Conservation (phyloP, 2,888 invertebrate genomes). For the Cynaeus angustus region DNA sequence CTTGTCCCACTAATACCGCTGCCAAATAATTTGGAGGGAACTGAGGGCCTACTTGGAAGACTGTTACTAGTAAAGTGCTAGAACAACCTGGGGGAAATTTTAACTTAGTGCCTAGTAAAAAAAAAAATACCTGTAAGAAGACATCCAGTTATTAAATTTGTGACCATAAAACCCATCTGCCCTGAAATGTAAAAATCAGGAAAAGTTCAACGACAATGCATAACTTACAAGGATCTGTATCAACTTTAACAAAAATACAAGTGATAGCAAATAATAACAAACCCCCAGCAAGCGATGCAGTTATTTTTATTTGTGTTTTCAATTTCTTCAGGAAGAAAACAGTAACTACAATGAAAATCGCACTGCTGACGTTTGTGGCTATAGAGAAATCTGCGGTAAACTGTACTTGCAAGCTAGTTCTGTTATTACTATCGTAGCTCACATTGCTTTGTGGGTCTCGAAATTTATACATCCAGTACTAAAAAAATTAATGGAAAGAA, state of each 20-base stretch:
- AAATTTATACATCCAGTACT: slow-evolving; percentile 52
- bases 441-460: slow-evolving; percentile 29
- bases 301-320: background rate
- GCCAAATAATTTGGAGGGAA: slow-evolving; percentile 37
- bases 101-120: no score
- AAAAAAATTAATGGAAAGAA: background rate
- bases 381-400: slow-evolving; percentile 37
- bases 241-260: slow-evolving; percentile 37
- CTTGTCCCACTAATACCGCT: slow-evolving; percentile 33
- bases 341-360: slow-evolving; percentile 11
- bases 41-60: background rate
- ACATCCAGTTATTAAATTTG: slow-evolving; percentile 52
- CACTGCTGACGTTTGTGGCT: slow-evolving; percentile 28
- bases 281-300: background rate
- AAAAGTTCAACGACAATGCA: background rate
- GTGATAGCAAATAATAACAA: slow-evolving; percentile 26
- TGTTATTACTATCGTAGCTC: slow-evolving; percentile 10
- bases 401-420: slow-evolving; percentile 44
- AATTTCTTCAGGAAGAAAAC: background rate
- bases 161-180: slow-evolving; percentile 55
- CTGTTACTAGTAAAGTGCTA: background rate
- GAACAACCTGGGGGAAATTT: slow-evolving; percentile 30
- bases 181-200: slow-evolving; percentile 52
- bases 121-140: slow-evolving; percentile 16
- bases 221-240: slow-evolving; percentile 49